Base-by-base conservation (phyloP, 2,797 vertebrate species). In the Acanthurus lineatus region DNA sequence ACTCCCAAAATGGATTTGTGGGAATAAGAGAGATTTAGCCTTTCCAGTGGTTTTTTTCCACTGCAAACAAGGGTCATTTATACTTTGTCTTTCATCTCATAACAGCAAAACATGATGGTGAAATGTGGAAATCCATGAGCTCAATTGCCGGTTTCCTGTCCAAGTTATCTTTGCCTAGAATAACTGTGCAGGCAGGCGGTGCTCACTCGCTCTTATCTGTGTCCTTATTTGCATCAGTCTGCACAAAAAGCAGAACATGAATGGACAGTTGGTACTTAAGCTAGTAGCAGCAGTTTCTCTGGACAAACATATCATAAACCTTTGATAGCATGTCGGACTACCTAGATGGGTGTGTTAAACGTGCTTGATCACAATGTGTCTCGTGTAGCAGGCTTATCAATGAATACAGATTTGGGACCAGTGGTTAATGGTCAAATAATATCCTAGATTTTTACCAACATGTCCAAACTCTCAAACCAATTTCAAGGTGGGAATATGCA, bases 221-320 rank as follows among this genome's bases (percentile, higher is more conserved):
- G 51, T n/a, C 45, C 28, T 35, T 54, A 79, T 88, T 89, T 86
- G 79, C 69, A 90, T 85, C 17, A 42, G 28, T 84, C 81, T 84
- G 67, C 64, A 79, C 38, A 25, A 25, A 10, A 72, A 28, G 15
- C 17, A 35, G 12, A 67, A 42, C 28, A 71, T 81, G 67, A 89
- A 76, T 72, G 64, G 68, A 65, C 70, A 51, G 78, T 54, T 67
- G 44, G 58, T 74, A 40, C 65, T 75, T 64, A 19, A 28, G 14
- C 35, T 53, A 40, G 65, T 45, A 45, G 4, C 2, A 19, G 28
- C 49, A 47, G 44, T 67, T 77, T 64, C 45, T 69, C 32, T n/a
- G 52, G 71, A 88, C 69, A 32, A 79, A 77, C 22, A 9, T 3
- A 51, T 25, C 17, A 62, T 58, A 72, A 71, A 74, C n/a, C 22